A percentile compares a stretch with the other conserved stretches of the same genome.
phyloP scores from a whole-genome alignment of 1,140 invertebrate species.

The Melipona quadrifasciata region DNA sequence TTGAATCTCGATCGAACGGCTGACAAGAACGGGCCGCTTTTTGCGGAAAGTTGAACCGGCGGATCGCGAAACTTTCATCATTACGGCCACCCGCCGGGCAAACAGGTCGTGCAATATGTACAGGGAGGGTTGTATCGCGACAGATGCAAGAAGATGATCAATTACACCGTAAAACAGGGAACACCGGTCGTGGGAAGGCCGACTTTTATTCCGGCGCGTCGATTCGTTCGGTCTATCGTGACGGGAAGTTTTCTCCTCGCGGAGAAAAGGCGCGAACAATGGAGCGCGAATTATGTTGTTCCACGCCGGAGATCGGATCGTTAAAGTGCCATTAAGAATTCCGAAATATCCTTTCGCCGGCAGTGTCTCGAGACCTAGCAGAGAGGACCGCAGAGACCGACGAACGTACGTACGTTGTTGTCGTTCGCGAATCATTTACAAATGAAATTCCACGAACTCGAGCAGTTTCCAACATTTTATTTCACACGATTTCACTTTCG shows the following conservation, averaged over 20 bases:
- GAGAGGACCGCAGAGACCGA: not conserved
- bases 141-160: slow-evolving; percentile 26
- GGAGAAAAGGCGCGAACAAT: not conserved
- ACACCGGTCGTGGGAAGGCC: not conserved
- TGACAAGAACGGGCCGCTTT: slow-evolving; percentile 3
- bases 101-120: slow-evolving; percentile 14
- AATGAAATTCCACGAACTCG: not conserved
- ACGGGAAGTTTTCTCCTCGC: not conserved
- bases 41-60: slow-evolving; percentile 12
- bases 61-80: slow-evolving; percentile 44
- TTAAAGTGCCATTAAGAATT: not conserved
- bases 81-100: slow-evolving; percentile 24
- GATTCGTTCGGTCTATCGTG: not conserved
- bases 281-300: not conserved
- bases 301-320: not conserved
- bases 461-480: too few species aligned
- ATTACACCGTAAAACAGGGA: slow-evolving; percentile 14
- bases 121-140: not conserved
- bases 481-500: not conserved
- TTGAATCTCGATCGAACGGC: slow-evolving; percentile 1
- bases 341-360: not conserved
- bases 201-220: slow-evolving; percentile 10
- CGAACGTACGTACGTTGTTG: not conserved
- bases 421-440: not conserved
- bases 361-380: too few species aligned